Conservation (phyloP, 2,888 invertebrate genomes). For the Tipula lateralis region DNA sequence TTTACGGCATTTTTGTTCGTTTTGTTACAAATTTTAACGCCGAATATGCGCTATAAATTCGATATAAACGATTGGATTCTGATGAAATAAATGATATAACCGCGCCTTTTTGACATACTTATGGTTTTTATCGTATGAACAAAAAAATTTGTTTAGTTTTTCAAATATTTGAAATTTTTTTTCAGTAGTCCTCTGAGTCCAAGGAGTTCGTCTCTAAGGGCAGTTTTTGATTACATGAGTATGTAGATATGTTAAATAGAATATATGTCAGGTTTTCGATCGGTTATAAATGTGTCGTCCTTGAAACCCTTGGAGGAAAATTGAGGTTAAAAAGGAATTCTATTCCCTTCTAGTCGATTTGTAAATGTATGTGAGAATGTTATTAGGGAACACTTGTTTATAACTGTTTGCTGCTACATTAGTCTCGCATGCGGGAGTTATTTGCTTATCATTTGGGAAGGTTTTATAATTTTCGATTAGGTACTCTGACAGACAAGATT, state of each 20-base stretch:
- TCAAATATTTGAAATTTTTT: background rate
- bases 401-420: background rate
- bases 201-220: background rate
- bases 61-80: background rate
- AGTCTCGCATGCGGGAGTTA: background rate
- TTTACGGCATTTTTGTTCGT: background rate
- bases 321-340: background rate
- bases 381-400: background rate
- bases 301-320: background rate
- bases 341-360: background rate
- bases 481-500: no score
- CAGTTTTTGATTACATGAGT: background rate
- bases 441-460: background rate
- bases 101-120: background rate
- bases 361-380: background rate
- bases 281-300: background rate
- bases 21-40: background rate
- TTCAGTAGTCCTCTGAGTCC: background rate
- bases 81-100: background rate
- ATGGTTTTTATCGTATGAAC: background rate
- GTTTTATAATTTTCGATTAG: no score
- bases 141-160: background rate
- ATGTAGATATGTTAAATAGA: background rate
- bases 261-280: background rate
- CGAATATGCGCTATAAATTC: conserved; percentile 13